Base-by-base conservation (phyloP, 2,888 invertebrate species). In the Dryocosmus kuriphilus region DNA sequence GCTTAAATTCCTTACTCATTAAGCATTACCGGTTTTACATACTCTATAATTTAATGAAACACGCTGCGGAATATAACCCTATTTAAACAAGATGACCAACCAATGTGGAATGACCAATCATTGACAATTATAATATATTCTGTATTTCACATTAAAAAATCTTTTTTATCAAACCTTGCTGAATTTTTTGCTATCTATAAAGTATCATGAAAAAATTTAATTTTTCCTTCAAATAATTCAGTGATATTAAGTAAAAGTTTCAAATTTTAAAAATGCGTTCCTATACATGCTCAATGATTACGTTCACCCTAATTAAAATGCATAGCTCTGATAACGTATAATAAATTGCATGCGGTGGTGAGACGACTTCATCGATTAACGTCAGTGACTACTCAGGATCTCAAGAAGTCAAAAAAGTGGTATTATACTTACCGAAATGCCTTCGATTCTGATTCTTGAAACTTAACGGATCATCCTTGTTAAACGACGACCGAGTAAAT, bases 401-500 rank as follows among this genome's bases (percentile, higher is more conserved):
- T 22, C 57, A 22, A 24, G 24, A 57, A 57, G 57, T 24, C 57
- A 57, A 24, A 57, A 57, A 57, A 57, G 24, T 57, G 22, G 22
- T 11, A 57, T 55, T 24, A 11, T 0, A 24, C 24, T 57, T 11
- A 8, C 24, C 24, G 14, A 57, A 57, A 57, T 57, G 57, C 14
- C 57, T 57, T 24, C 14, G 24, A 24, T 22, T 41, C 19, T 41
- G 24, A 24, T 22, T 41, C 19, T 41, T n/a, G 38, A 75, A 74
- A 78, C 61, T 27, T 75, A 80, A 77, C 79, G 77, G 77, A 24
- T 71, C 30, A 51, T 8, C 74, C 73, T 24, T 35, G 62, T 55
- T n/a, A 32, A 30, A 57, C 57, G 14, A 24, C 11, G 14, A 0
- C 11, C 30, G 38, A 22, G 32, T 74, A 74, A 57, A 74, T 55